Percentiles rank a stretch among this genome's conserved stretches.
Evolutionary conservation across 2,113 vertebrate genomes (phyloP).

Genomic region (Boleophthalmus pectinirostris): DNA sequence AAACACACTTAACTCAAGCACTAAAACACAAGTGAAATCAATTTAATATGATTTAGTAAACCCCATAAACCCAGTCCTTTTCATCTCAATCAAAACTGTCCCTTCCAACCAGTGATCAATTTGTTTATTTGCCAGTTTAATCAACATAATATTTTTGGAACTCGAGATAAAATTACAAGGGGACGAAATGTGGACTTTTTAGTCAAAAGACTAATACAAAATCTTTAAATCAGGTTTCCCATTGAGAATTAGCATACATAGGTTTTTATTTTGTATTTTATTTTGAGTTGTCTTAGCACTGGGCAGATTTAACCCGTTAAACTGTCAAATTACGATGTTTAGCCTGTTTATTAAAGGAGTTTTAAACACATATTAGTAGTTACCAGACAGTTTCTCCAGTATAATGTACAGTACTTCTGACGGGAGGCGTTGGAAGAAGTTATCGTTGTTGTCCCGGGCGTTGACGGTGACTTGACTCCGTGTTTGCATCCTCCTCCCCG

Average conservation of each 20-base stretch:
- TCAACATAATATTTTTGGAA: no score
- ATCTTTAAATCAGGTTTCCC: no score
- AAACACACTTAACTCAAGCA: slow-evolving; percentile 84
- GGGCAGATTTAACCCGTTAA: no score
- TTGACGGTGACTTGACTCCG: slow-evolving; percentile 43
- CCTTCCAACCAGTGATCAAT: neutral
- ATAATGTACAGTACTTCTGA: slow-evolving; percentile 86
- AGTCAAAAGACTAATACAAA: no score
- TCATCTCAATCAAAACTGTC: neutral
- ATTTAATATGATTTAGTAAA: neutral
- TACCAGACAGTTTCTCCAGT: slow-evolving; percentile 65
- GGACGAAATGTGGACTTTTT: no score
- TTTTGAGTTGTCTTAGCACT: no score
- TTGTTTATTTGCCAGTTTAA: no score
- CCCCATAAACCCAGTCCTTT: neutral
- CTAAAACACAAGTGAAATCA: slow-evolving; percentile 69
- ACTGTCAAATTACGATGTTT: no score
- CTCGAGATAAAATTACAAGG: no score
- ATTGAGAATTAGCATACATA: no score
- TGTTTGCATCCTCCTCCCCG: slow-evolving; percentile 14
- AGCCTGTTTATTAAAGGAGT: no score
- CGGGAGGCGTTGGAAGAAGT: slow-evolving; percentile 80
- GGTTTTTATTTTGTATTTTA: no score
- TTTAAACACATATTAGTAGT: neutral
- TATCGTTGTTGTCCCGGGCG: slow-evolving; percentile 25